Evolutionary conservation across 2,797 vertebrate genomes (phyloP), one percentile per base, ranked within the genome.

Genomic region (Salmo trutta): DNA sequence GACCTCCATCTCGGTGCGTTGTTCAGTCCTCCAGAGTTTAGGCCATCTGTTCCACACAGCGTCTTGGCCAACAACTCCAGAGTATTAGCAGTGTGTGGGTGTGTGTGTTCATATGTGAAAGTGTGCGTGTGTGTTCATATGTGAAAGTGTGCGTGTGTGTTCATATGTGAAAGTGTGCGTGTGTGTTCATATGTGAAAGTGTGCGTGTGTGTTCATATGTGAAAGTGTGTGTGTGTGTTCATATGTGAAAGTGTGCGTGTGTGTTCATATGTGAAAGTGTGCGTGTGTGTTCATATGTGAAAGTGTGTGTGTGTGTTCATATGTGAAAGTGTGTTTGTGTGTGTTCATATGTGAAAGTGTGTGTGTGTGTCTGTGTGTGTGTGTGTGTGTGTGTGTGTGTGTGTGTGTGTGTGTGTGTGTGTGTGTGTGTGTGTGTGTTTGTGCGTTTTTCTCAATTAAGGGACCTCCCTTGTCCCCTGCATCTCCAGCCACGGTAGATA

Each of bases 21-120:
- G 91, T 90, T 93, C 89, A 88, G 90, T 89, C 90, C 90, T 90
- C 81, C 87, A 92, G 90, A 92, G 91, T 86, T 86, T 69, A 91
- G 84, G 86, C 92, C 92, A 93, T 93, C 91, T 93, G 92, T 92
- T 93, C 89, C 86, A 19, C 36, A 8, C 54, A 41, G 29, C 47
- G 82, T 78, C 78, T 78, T 76, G 16, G 78, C 82, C 66, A 74
- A 72, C 71, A 54, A 41, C 10, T 75, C 71, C 41, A 24, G 68
- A 12, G 53, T 64, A 12, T 12, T 1, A 47, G 2, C 41, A 47
- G 51, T 16, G 66, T 59, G 67, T 54, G 27, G 71, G 24, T 77
- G 21, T 80, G 53, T 74, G 81, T 81, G 74, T 81, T 71, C 77
- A 78, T 83, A 67, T 71, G 64, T 31, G 2, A 75, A 79, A 82